Evolutionary conservation across 2,113 vertebrate species (phyloP).

Genomic region (Myanophis thanlyinensis): DNA sequence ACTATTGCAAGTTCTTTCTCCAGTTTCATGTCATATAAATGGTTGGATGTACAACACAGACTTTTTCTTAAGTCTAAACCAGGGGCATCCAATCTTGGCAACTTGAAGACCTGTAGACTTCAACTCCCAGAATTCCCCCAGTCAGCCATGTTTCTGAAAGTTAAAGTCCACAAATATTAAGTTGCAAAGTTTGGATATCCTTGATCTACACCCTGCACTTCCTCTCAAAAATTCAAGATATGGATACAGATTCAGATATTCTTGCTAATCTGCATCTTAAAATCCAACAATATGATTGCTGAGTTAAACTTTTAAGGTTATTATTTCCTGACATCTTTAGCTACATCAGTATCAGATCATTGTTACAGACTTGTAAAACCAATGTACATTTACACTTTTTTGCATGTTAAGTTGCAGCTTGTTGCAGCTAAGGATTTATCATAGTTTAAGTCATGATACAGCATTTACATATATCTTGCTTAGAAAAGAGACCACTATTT

Average conservation of each 20-base stretch:
- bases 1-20: constrained; percentile 38
- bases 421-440: constrained; percentile 78
- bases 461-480: constrained; percentile 82
- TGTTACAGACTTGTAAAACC: constrained; percentile 75
- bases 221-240: constrained; percentile 62
- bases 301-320: constrained; percentile 77
- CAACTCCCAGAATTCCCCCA: neutral
- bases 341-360: constrained; percentile 77
- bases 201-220: constrained; percentile 50
- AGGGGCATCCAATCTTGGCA: neutral
- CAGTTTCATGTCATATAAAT: constrained; percentile 49
- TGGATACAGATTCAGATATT: constrained; percentile 45
- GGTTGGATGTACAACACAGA: constrained; percentile 57
- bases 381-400: constrained; percentile 68
- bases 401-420: constrained; percentile 72
- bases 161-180: neutral
- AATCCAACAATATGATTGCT: constrained; percentile 75
- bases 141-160: neutral
- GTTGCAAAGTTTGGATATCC: neutral
- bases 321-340: constrained; percentile 78
- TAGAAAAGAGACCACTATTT: constrained; percentile 73
- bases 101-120: neutral
- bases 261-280: constrained; percentile 64
- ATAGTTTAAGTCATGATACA: constrained; percentile 79
- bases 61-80: constrained; percentile 50